phyloP scores from a whole-genome alignment of 2,113 vertebrate species.

The Gymnobelideus leadbeateri region DNA sequence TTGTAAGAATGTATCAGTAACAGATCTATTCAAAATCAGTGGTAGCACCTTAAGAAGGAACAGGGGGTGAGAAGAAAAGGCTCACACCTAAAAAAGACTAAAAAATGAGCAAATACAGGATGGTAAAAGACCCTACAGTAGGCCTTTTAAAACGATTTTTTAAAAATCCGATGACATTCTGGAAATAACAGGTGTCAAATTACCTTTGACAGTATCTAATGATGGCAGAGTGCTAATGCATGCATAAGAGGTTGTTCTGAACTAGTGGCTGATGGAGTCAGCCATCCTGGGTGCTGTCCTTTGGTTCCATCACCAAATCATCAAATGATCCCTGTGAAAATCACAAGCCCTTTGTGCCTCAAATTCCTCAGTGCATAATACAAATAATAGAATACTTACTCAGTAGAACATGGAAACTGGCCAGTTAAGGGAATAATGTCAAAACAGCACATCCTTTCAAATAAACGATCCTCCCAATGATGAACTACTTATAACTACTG shows the following conservation, averaged over 20 bases:
- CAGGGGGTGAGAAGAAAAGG: constrained; percentile 59
- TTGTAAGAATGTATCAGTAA: constrained; percentile 56
- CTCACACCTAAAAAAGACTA: constrained; percentile 58
- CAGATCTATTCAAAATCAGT: neutral
- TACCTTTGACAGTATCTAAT: constrained; percentile 38
- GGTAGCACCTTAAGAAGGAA: constrained; percentile 42
- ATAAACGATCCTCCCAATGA: neutral
- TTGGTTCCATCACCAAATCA: constrained; percentile 34
- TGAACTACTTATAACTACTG: neutral
- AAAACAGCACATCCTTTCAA: constrained; percentile 34
- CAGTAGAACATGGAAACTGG: constrained; percentile 21
- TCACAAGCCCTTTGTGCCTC: constrained; percentile 56
- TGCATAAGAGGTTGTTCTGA: constrained; percentile 41
- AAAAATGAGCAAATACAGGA: constrained; percentile 67
- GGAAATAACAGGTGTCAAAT: constrained; percentile 59
- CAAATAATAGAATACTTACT: constrained; percentile 5
- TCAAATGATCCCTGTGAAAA: constrained; percentile 47
- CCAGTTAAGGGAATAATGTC: constrained; percentile 16
- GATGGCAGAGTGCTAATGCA: constrained; percentile 43
- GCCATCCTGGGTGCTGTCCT: constrained; percentile 41
- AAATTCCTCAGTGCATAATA: constrained; percentile 29
- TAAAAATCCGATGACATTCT: constrained; percentile 61
- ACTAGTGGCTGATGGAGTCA: constrained; percentile 35
- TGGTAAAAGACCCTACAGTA: constrained; percentile 61
- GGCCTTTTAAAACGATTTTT: constrained; percentile 53